Base-by-base conservation (phyloP, 2,888 invertebrate genomes). In the Nesidiocoris tenuis region DNA sequence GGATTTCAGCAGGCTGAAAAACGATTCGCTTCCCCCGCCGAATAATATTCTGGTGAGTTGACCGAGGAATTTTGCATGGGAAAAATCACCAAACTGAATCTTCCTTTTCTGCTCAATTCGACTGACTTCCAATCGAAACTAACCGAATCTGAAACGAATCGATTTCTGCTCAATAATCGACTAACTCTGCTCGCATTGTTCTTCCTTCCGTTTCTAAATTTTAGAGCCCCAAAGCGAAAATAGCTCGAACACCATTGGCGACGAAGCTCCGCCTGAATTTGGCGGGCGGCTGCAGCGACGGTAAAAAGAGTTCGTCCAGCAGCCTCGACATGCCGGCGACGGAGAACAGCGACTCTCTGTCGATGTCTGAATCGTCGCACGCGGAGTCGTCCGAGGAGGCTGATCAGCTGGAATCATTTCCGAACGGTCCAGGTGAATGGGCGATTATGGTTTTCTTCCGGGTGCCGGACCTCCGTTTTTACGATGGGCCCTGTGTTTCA, bases 1-100 rank as follows among this genome's bases (percentile, higher is more conserved):
- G 63, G 80, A 79, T 61, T 76, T 63, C 70, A 66, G 68, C 2
- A 74, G 78, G 25, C 66, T 80, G 24, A 79, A 78, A 3, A 72
- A 56, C 74, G 75, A 76, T 61, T 54, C 61, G 19, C 24, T 76
- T 82, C 55, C 71, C 19, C 16, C 61, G 17, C 39, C 39, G 5
- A 9, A 23, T 17, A n/a, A n/a, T n/a, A n/a, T n/a, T n/a, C n/a
- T n/a, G n/a, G n/a, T n/a, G n/a, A n/a, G n/a, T n/a, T n/a, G n/a
- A n/a, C n/a, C n/a, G n/a, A n/a, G n/a, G n/a, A n/a, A n/a, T n/a
- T n/a, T n/a, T n/a, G n/a, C n/a, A n/a, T n/a, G n/a, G n/a, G n/a
- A n/a, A n/a, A n/a, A n/a, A n/a, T n/a, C n/a, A n/a, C n/a, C n/a
- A n/a, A n/a, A n/a, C n/a, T n/a, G n/a, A n/a, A n/a, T n/a, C n/a